Evolutionary conservation across 2,113 vertebrate genomes (phyloP), one percentile per base, ranked within the genome.

Genomic region (Lamprotornis superbus): DNA sequence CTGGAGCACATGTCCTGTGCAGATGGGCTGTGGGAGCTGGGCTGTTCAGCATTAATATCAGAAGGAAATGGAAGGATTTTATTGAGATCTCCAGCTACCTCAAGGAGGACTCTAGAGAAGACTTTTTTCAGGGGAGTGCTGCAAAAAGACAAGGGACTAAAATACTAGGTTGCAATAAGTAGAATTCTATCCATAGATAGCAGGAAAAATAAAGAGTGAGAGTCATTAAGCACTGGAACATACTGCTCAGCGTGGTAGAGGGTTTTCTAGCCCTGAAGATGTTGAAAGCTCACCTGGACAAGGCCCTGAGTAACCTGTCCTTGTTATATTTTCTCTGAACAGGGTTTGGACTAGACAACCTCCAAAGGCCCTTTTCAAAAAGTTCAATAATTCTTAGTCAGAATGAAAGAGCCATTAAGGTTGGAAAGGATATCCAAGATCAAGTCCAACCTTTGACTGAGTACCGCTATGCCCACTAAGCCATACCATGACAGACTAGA

Each of bases 221-320:
- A 73, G 31, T 47, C 16, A 44, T 71, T 68, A 35, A 79, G 49
- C 12, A 27, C 14, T 75, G 39, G 27, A 71, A 68, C 25, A 39
- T 27, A 16, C 19, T 64, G 6, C 13, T 23, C 4, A 35, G 52
- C 1, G 0, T 4, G 4, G 21, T 28, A 37, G 37, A 65, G 69
- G 11, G 6, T 55, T 87, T 56, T 78, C 28, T 82, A 33, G n/a
- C 23, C 11, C 16, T 87, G 18, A 27, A 55, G 52, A 33, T 69
- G 21, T 1, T 82, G 47, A 82, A 75, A 59, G 16, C 12, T 75
- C 11, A 24, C 30, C 8, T 75, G 47, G 31, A 55, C 5, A 87
- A 87, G 37, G 15, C 12, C 15, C 33, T 39, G 47, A 63, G 9
- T 81, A 87, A 20, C 28, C 31, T 40, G 13, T 71, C 64, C 33